Percentiles rank a stretch among this genome's conserved stretches.
Evolutionary conservation across 1,140 invertebrate species (phyloP).

Genomic region (Mercenaria mercenaria): DNA sequence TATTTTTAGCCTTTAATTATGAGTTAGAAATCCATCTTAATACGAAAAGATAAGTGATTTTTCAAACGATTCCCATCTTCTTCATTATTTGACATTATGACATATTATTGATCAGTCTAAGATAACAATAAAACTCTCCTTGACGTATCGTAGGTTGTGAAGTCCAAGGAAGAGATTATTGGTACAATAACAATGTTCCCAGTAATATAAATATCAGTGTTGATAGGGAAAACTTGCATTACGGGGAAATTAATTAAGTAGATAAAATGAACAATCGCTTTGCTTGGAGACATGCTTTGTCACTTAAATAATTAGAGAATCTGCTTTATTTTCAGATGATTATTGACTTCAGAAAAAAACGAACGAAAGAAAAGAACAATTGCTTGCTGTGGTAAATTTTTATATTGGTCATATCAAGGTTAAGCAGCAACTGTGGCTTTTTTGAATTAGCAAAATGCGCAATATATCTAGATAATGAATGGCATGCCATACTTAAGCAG

Average conservation of each 20-base stretch:
- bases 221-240: neutral
- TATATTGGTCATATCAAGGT: no score
- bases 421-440: no score
- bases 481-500: no score
- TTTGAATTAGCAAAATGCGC: no score
- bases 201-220: neutral
- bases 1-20: neutral
- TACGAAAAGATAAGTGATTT: neutral
- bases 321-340: no score
- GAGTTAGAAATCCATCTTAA: neutral
- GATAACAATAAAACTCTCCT: neutral
- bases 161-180: neutral
- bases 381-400: no score
- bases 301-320: no score
- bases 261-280: neutral
- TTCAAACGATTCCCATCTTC: neutral
- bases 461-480: no score
- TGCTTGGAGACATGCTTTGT: no score
- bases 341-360: no score
- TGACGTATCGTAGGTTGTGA: neutral
- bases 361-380: no score
- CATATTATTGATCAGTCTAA: neutral
- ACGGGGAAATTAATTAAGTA: neutral
- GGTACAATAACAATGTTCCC: neutral
- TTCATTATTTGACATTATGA: neutral